Conservation (phyloP, 2,888 invertebrate genomes). For the Apodemia mormo region DNA sequence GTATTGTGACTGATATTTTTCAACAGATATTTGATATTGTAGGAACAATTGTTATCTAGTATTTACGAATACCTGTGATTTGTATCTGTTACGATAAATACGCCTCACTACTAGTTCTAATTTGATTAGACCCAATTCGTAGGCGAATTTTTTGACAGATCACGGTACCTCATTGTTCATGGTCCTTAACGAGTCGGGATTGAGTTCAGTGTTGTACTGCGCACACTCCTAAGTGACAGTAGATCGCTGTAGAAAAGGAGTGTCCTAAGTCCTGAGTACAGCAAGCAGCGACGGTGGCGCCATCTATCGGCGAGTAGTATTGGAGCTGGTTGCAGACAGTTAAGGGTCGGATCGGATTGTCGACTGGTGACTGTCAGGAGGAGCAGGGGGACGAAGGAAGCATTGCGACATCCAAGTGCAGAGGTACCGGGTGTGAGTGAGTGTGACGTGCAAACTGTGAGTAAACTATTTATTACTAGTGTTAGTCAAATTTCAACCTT, state of each 20-base stretch:
- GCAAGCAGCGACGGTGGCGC: conserved; percentile 10
- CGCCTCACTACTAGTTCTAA: too few relatives aligned
- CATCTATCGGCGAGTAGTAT: not conserved
- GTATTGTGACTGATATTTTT: too few relatives aligned
- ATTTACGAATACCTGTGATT: too few relatives aligned
- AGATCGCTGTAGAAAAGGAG: not conserved
- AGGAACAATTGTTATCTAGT: too few relatives aligned
- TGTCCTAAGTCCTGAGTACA: not conserved
- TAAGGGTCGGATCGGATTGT: too few relatives aligned
- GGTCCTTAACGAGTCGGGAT: not conserved
- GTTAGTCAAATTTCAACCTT: conserved; percentile 8
- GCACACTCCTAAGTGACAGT: not conserved
- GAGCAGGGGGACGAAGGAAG: not conserved
- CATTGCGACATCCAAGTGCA: not conserved
- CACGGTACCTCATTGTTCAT: not conserved
- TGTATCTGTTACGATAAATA: too few relatives aligned
- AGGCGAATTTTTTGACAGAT: too few relatives aligned
- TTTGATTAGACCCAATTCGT: too few relatives aligned
- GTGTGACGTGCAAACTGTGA: conserved; percentile 4
- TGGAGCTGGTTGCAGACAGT: not conserved
- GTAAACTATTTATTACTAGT: not conserved
- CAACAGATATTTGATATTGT: too few relatives aligned
- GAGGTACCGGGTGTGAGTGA: conserved; percentile 5
- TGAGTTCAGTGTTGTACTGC: conserved; percentile 8
- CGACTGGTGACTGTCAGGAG: not conserved